Conservation (phyloP, 2,797 vertebrate genomes). For the Catharus ustulatus region DNA sequence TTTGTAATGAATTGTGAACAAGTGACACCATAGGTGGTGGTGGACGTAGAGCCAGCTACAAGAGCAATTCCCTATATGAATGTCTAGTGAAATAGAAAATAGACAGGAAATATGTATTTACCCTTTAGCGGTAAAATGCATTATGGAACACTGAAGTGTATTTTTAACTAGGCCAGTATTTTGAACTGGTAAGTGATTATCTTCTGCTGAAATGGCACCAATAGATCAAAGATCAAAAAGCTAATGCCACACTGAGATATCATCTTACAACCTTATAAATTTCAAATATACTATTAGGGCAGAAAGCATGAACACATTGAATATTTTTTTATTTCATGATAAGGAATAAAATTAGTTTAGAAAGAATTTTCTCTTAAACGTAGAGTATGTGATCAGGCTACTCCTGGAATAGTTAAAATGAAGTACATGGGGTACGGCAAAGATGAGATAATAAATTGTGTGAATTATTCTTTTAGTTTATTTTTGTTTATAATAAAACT, state of each 20-base stretch:
- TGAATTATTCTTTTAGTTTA: constrained; percentile 36
- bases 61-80: neutral
- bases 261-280: constrained; percentile 13
- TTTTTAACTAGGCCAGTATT: constrained; percentile 55
- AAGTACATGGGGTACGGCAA: neutral
- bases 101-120: neutral
- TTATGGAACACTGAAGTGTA: neutral
- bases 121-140: constrained; percentile 13
- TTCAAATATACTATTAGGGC: neutral
- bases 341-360: neutral
- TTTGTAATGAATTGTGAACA: neutral
- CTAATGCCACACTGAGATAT: constrained; percentile 21
- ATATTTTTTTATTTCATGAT: neutral
- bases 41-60: neutral
- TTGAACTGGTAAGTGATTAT: constrained; percentile 50
- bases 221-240: constrained; percentile 45
- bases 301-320: neutral
- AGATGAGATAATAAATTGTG: constrained; percentile 17
- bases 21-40: neutral
- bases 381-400: neutral
- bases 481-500: constrained; percentile 48
- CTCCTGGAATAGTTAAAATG: constrained; percentile 4
- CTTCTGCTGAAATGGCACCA: constrained; percentile 42
- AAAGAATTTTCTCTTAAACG: constrained; percentile 26
- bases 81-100: neutral